Percentiles rank a stretch among this genome's conserved stretches.
phyloP scores from a whole-genome alignment of 2,113 vertebrate species.

The Melozone crissalis region DNA sequence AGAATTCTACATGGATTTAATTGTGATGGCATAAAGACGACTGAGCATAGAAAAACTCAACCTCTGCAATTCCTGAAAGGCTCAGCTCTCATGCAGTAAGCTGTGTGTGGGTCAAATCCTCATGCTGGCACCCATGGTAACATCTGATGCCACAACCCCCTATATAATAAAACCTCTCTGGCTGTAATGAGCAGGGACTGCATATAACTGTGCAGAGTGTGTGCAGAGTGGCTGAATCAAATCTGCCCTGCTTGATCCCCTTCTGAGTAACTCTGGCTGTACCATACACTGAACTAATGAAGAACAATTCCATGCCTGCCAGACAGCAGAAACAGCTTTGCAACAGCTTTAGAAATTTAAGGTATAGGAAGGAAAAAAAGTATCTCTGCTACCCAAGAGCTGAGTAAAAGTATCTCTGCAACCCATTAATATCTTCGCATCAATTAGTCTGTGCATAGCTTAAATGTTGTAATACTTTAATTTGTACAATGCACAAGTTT shows the following conservation, averaged over 20 bases:
- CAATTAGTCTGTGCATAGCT: background rate
- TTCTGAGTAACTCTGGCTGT: background rate
- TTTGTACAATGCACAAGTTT: background rate
- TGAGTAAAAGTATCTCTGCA: background rate
- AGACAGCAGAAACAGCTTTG: background rate
- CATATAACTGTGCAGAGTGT: background rate
- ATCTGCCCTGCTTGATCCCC: background rate
- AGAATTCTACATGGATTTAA: background rate
- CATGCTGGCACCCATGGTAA: background rate
- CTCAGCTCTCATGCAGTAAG: background rate
- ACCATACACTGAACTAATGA: background rate
- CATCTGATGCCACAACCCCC: background rate
- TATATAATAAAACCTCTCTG: background rate
- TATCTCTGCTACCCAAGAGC: background rate
- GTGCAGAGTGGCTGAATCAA: background rate
- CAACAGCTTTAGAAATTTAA: background rate
- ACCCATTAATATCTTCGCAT: background rate
- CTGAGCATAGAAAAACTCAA: background rate
- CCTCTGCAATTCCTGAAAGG: background rate
- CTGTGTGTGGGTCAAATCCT: background rate
- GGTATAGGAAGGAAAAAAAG: background rate
- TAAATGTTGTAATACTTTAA: background rate
- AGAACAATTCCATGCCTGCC: rapidly evolving
- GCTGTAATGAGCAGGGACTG: background rate
- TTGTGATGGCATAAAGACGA: background rate